Evolutionary conservation across 2,888 invertebrate species (phyloP).

Genomic region (Pomacea canaliculata): DNA sequence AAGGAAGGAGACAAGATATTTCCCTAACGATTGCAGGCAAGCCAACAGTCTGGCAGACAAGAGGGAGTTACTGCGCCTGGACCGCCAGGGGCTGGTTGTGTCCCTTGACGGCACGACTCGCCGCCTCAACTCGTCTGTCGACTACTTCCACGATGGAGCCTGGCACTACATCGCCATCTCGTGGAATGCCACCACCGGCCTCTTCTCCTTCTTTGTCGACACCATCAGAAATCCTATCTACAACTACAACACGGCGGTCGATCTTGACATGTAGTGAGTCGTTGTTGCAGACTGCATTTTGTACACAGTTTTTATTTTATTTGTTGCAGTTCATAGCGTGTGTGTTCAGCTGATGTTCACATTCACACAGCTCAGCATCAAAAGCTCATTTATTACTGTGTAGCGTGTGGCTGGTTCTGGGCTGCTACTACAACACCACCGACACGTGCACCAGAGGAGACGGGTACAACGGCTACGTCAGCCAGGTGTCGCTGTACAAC

Average conservation of each 20-base stretch:
- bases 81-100: conserved; percentile 39
- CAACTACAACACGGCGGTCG: conserved; percentile 18
- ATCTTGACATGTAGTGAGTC: conserved; percentile 26
- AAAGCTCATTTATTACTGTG: neutral
- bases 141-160: conserved; percentile 45
- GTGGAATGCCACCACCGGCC: conserved; percentile 38
- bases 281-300: no score
- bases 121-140: neutral
- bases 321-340: neutral
- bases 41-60: conserved; percentile 38
- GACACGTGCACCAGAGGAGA: conserved; percentile 30
- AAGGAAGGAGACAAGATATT: no score
- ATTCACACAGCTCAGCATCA: no score
- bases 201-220: conserved; percentile 39
- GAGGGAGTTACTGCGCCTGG: conserved; percentile 40
- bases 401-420: conserved; percentile 53
- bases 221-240: conserved; percentile 34
- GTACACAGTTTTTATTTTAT: neutral
- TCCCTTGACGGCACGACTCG: neutral
- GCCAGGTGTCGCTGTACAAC: conserved; percentile 52
- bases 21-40: conserved; percentile 1
- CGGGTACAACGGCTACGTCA: conserved; percentile 56
- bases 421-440: conserved; percentile 44
- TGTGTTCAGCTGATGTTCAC: neutral
- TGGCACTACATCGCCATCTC: conserved; percentile 53